Conservation (phyloP, 2,113 vertebrate species). For the Platysteira castanea region DNA sequence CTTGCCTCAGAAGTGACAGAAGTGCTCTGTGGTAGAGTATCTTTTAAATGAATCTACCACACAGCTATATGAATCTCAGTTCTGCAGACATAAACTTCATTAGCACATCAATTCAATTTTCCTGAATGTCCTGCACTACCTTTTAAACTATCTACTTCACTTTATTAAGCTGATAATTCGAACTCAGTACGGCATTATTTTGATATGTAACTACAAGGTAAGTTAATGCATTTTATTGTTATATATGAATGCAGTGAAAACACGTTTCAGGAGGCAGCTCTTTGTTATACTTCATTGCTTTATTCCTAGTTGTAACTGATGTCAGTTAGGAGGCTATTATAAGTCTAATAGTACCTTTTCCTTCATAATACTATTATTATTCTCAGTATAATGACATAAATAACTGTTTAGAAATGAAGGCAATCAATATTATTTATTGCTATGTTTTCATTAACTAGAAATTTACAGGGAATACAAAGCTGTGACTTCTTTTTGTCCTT, state of each 20-base stretch:
- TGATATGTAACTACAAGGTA: background rate
- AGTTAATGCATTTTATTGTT: slow-evolving; percentile 9
- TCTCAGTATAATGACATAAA: slow-evolving; percentile 23
- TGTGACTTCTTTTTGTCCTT: background rate
- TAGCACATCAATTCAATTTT: slow-evolving; percentile 36
- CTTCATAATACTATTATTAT: background rate
- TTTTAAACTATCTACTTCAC: slow-evolving; percentile 27
- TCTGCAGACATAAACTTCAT: background rate
- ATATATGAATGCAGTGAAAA: slow-evolving; percentile 1
- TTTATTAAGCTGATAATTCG: slow-evolving; percentile 17
- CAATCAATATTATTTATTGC: background rate
- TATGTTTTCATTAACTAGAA: background rate
- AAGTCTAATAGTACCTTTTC: background rate
- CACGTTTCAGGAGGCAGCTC: slow-evolving; percentile 14
- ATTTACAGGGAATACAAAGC: background rate
- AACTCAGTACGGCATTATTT: slow-evolving; percentile 20
- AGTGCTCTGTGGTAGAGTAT: background rate
- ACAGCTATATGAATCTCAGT: background rate
- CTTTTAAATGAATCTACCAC: background rate
- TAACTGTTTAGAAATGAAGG: background rate
- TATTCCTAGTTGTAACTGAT: slow-evolving; percentile 8
- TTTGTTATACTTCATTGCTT: background rate
- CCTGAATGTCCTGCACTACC: background rate
- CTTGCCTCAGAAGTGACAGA: background rate
- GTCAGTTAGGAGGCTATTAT: background rate